Percentiles rank a stretch among this genome's conserved stretches.
phyloP scores from a whole-genome alignment of 2,888 invertebrate species.

The Syrista parreyssii region DNA sequence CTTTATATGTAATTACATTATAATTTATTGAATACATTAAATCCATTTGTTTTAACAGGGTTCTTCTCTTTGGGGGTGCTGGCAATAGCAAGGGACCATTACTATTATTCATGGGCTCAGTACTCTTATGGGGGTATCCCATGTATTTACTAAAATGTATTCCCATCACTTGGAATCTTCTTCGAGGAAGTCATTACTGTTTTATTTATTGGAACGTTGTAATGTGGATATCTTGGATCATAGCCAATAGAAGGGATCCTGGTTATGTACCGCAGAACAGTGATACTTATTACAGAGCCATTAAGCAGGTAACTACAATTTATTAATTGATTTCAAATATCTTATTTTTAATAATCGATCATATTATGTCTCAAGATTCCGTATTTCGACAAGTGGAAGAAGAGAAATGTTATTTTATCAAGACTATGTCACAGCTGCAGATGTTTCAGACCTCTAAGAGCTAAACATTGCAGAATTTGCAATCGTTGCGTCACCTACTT shows the following conservation, averaged over 20 bases:
- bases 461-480: constrained; percentile 93
- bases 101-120: constrained; percentile 85
- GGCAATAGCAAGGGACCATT: constrained; percentile 92
- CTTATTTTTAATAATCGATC: background rate
- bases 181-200: constrained; percentile 87
- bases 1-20: background rate
- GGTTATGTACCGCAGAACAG: constrained; percentile 91
- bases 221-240: constrained; percentile 94
- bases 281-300: constrained; percentile 89
- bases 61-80: constrained; percentile 88
- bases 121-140: constrained; percentile 91
- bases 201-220: constrained; percentile 91
- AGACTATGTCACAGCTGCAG: constrained; percentile 92
- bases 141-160: constrained; percentile 93
- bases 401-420: constrained; percentile 83
- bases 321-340: background rate
- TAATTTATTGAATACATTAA: too few relatives aligned
- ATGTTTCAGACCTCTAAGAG: constrained; percentile 85
- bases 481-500: constrained; percentile 90
- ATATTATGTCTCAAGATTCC: constrained; percentile 71
- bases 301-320: constrained; percentile 74
- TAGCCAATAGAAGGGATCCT: constrained; percentile 89
- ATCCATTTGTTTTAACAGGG: constrained; percentile 66
- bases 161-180: constrained; percentile 89
- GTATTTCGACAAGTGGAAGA: constrained; percentile 93